Percentiles rank a stretch among this genome's conserved stretches.
Conservation (phyloP, 1,140 invertebrate species). For the Meloidogyne floridensis region DNA sequence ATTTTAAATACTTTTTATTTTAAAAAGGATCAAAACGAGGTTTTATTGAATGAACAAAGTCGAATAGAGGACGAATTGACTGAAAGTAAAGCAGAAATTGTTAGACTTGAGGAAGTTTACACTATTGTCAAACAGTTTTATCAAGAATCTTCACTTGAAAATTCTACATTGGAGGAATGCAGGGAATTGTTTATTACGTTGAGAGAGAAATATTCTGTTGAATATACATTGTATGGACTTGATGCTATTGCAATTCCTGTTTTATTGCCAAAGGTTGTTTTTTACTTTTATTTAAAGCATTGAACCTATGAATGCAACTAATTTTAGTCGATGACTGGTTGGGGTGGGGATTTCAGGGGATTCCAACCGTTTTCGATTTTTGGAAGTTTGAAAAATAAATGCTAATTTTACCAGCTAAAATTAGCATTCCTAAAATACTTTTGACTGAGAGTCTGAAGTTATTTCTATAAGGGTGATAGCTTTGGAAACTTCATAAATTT, state of each 20-base stretch:
- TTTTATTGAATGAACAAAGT: constrained; percentile 66
- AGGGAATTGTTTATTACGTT: constrained; percentile 77
- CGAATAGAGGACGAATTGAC: constrained; percentile 72
- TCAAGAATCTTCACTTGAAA: constrained; percentile 32
- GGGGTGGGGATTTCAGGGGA: too few relatives aligned
- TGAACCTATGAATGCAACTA: constrained; percentile 55
- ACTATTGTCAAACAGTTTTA: constrained; percentile 39
- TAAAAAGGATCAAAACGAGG: constrained; percentile 73
- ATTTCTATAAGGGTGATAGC: too few relatives aligned
- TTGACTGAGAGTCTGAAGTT: too few relatives aligned
- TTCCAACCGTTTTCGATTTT: too few relatives aligned
- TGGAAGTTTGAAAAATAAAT: too few relatives aligned
- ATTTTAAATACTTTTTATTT: neutral
- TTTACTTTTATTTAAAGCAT: constrained; percentile 65
- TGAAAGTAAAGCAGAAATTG: constrained; percentile 31
- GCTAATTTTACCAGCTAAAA: too few relatives aligned
- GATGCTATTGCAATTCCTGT: constrained; percentile 67
- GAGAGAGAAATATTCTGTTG: constrained; percentile 71
- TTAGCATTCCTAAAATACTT: too few relatives aligned
- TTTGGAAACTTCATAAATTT: too few relatives aligned
- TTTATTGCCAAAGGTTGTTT: constrained; percentile 66
- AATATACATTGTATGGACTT: constrained; percentile 70
- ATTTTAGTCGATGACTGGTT: too few relatives aligned
- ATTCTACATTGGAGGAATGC: constrained; percentile 72
- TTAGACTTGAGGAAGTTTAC: constrained; percentile 39